Conservation (phyloP, 2,888 invertebrate genomes). For the Papilio elwesi region DNA sequence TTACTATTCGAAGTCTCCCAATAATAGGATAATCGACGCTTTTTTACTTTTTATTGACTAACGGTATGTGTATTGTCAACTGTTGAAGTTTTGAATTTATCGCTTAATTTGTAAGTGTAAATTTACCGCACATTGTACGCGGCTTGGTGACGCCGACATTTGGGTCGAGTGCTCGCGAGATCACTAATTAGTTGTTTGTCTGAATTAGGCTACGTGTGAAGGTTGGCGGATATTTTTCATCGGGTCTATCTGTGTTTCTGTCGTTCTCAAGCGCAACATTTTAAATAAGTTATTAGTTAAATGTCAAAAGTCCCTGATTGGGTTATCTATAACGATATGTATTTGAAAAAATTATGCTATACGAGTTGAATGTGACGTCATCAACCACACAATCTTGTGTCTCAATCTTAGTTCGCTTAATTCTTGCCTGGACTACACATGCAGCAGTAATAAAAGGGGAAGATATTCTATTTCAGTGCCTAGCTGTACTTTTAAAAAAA, state of each 20-base stretch:
- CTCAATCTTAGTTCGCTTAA: no score
- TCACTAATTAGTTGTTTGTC: slow-evolving; percentile 16
- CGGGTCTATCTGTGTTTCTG: neutral
- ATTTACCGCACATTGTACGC: slow-evolving; percentile 29
- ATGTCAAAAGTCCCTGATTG: neutral
- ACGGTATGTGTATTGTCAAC: neutral
- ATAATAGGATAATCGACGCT: no score
- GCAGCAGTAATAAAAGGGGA: neutral
- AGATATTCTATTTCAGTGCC: slow-evolving; percentile 5
- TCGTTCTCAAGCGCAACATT: neutral
- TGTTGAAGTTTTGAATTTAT: slow-evolving; percentile 3
- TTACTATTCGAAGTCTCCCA: no score
- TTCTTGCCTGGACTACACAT: no score
- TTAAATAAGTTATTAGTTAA: neutral
- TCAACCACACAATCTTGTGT: neutral
- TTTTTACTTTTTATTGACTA: neutral
- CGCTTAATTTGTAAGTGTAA: neutral
- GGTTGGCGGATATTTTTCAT: slow-evolving; percentile 17
- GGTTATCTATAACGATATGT: no score
- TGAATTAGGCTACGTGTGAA: slow-evolving; percentile 4
- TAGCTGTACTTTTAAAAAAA: neutral
- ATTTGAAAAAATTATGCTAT: no score
- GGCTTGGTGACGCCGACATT: neutral
- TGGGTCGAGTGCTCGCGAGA: slow-evolving; percentile 22
- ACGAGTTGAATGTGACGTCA: neutral